Evolutionary conservation across 1,140 invertebrate genomes (phyloP), one percentile per base, ranked within the genome.

Genomic region (Linepithema humile): DNA sequence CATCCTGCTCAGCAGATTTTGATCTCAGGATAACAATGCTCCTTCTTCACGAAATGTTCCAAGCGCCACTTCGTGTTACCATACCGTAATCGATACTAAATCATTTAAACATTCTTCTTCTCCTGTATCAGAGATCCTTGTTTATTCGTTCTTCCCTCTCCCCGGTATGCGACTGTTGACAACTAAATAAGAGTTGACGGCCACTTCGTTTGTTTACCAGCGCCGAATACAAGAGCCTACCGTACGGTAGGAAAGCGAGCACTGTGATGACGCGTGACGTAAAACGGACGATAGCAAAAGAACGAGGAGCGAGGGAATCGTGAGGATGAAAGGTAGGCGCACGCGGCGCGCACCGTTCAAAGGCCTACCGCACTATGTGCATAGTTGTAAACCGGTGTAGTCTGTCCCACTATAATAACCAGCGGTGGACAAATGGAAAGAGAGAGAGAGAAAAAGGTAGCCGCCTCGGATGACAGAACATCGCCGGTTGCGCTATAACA

Each of bases 331-430:
- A 80, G 59, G 60, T 62, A 45, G 75, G 55, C 57, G 64, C 55
- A 74, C 64, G 82, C 85, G 72, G 78, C 85, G 82, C 84, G 73
- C 74, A 74, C 77, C 50, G 80, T 87, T 89, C 88, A 88, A 88
- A 90, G 83, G 87, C 73, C 80, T 82, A 64, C 77, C 82, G 60
- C 82, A 65, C 78, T 90, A 87, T 87, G 80, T 86, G 83, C 86
- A 86, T 86, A 88, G 82, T 89, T 80, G 88, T 88, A 82, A 89
- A 86, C 88, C 60, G 78, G 84, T 84, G 60, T 87, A 85, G 84
- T 87, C 82, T 85, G 82, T 85, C 64, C 82, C 86, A 85, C 85
- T 90, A 87, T 89, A 90, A 84, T 84, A 77, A 74, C 88, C 85
- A 83, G 75, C 82, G 77, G 83, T 60, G 74, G 70, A 59, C 88